Base-by-base conservation (phyloP, 2,113 vertebrate species). In the Rhizomys pruinosus region DNA sequence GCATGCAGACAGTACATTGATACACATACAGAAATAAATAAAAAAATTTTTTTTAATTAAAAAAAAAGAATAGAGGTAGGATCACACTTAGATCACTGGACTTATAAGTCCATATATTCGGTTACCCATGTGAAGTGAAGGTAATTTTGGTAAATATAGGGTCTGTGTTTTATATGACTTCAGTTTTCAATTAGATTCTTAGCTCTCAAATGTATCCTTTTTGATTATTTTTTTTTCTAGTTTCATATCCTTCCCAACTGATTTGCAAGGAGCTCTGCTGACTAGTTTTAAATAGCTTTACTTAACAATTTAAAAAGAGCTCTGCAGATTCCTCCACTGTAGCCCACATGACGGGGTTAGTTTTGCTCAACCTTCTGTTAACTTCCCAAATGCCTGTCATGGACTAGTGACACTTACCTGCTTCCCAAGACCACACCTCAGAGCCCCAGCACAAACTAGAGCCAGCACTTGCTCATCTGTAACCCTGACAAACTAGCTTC, bases 201-300 rank as follows among this genome's bases (percentile, higher is more conserved):
- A 19, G 20, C 87, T 95, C 52, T 88, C 68, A 90, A 97, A 0
- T 20, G 15, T 94, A 97, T 97, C 95, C 63, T 94, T 92, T 44
- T n/a, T 78, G 78, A 96, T 95, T 94, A 61, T 96, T 86, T 94
- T 92, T 94, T 92, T 96, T 96, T 76, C 78, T 97, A 80, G 34
- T 95, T 73, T 25, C 74, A 8, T 77, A 29, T 90, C 84, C 80
- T 89, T 90, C 52, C 10, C 3, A 19, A 3, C 84, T 44, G 88
- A 93, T 95, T 97, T 97, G 77, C 32, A 52, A 59, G 15, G 84
- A 96, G 95, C 95, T 97, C 96, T 97, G 95, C 97, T 97, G 95
- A 91, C 96, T 72, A 42, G 9, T 90, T 94, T 97, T 97, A 96
- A 97, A 97, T 96, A 97, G 85, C 94, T 95, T 94, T 97, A 96